Conservation (phyloP, 2,113 vertebrate species). For the Cyprinus carpio region DNA sequence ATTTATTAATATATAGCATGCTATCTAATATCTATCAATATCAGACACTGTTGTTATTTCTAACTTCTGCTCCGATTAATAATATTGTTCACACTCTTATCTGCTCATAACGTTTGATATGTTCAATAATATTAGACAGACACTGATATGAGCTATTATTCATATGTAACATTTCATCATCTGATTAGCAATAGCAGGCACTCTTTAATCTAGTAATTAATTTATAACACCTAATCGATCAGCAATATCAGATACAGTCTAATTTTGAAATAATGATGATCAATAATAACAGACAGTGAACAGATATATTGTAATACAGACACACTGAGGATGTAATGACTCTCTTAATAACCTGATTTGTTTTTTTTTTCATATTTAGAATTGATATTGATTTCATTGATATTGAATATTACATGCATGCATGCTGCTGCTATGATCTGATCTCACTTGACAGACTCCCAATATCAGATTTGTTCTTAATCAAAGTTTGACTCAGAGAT, state of each 20-base stretch:
- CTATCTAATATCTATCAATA: background rate
- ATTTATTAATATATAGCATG: background rate
- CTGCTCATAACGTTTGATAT: no score
- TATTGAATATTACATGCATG: background rate
- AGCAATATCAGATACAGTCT: no score
- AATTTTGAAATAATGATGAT: background rate
- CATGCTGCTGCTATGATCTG: background rate
- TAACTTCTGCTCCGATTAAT: background rate
- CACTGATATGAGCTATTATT: no score
- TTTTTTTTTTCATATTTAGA: no score
- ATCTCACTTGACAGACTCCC: background rate
- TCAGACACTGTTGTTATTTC: background rate
- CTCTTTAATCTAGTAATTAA: background rate
- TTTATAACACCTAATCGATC: background rate
- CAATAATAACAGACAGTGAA: background rate
- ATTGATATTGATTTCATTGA: background rate
- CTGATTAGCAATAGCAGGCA: background rate
- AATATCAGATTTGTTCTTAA: background rate
- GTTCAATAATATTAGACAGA: background rate
- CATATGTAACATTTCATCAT: no score
- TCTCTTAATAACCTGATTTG: no score
- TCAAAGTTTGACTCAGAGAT: background rate
- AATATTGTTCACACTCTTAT: background rate
- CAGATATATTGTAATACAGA: background rate
- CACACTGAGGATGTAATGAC: no score